Evolutionary conservation across 2,797 vertebrate species (phyloP).

Genomic region (Artibeus lituratus): DNA sequence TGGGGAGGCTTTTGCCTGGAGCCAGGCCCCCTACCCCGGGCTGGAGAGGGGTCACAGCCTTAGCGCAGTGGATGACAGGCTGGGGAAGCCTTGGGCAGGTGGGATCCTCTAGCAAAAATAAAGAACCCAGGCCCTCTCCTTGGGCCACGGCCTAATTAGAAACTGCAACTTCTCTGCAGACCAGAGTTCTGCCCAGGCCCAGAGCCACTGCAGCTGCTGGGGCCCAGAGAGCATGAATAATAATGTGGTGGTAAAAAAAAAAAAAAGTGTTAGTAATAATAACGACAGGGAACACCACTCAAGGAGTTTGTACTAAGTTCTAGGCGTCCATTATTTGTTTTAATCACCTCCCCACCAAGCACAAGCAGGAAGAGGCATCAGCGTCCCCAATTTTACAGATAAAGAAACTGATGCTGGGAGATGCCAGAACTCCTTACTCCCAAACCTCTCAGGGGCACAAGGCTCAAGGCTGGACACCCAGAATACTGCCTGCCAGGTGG

Average conservation of each 20-base stretch:
- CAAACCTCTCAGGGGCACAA: background rate
- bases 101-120: conserved; percentile 53
- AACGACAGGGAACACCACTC: background rate
- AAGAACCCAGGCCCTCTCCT: conserved; percentile 36
- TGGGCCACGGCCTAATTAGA: conserved; percentile 53
- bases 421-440: background rate
- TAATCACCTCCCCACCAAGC: background rate
- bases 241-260: conserved; percentile 25
- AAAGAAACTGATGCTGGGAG: background rate
- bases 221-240: conserved; percentile 47
- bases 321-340: background rate
- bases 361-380: background rate
- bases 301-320: background rate
- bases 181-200: conserved; percentile 18
- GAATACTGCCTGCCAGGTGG: background rate
- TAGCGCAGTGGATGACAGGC: background rate
- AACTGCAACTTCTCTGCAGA: conserved; percentile 41
- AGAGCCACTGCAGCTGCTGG: conserved; percentile 30
- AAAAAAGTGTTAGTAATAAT: conserved; percentile 17
- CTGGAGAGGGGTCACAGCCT: background rate
- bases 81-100: conserved; percentile 43
- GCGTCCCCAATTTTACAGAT: background rate
- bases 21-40: conserved; percentile 56
- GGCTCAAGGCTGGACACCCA: background rate
- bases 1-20: conserved; percentile 55